A percentile compares a stretch with the other conserved stretches of the same genome.
phyloP scores from a whole-genome alignment of 1,140 invertebrate species.

The Rhysida immarginata region DNA sequence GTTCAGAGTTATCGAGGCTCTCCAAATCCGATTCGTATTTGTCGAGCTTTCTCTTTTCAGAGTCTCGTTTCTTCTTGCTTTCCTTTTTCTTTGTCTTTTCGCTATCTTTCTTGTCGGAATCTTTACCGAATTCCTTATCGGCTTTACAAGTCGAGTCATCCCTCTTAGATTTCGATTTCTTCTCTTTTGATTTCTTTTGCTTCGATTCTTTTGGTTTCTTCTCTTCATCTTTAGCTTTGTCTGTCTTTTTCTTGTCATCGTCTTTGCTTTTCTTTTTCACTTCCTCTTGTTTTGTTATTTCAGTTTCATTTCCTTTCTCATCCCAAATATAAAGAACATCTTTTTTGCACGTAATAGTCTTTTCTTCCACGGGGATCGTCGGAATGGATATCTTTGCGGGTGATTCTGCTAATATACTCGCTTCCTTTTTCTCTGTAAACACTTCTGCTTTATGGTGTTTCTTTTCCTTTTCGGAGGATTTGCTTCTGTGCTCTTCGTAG shows the following conservation, averaged over 20 bases:
- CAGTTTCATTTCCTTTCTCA: constrained; percentile 15
- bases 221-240: constrained; percentile 24
- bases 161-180: constrained; percentile 13
- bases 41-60: background rate
- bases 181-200: constrained; percentile 10
- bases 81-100: constrained; percentile 16
- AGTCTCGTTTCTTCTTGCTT: background rate
- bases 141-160: constrained; percentile 28
- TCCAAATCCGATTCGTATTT: constrained; percentile 13
- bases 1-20: constrained; percentile 7
- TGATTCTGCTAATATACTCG: too few relatives aligned
- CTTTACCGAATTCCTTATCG: constrained; percentile 9
- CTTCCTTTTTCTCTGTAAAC: too few relatives aligned
- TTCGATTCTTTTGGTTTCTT: constrained; percentile 15
- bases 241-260: constrained; percentile 16
- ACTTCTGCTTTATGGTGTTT: too few relatives aligned
- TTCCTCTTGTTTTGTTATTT: constrained; percentile 20
- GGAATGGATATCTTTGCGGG: too few relatives aligned
- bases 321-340: too few relatives aligned
- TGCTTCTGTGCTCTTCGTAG: too few relatives aligned
- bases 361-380: too few relatives aligned
- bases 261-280: constrained; percentile 17
- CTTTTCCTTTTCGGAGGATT: too few relatives aligned
- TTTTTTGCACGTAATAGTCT: too few relatives aligned
- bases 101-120: constrained; percentile 13